phyloP scores from a whole-genome alignment of 2,888 invertebrate genomes.

The Drosophila kanekoi region DNA sequence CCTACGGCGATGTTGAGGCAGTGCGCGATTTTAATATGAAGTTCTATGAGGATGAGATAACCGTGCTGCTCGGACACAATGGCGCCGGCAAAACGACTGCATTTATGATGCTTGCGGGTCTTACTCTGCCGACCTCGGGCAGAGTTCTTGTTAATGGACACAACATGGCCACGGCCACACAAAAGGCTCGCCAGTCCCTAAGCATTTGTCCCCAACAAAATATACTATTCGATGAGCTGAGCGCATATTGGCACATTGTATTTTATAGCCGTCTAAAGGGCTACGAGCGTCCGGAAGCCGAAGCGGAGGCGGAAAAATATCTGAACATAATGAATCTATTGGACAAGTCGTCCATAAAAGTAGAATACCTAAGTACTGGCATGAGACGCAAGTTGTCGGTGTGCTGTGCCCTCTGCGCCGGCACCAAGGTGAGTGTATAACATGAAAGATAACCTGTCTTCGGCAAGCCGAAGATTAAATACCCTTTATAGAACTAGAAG shows the following conservation, averaged over 20 bases:
- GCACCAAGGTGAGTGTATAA: conserved; percentile 85
- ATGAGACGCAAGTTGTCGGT: conserved; percentile 91
- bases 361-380: conserved; percentile 89
- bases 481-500: no score
- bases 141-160: conserved; percentile 89
- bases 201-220: conserved; percentile 94
- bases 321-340: conserved; percentile 88
- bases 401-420: conserved; percentile 89
- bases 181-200: conserved; percentile 88
- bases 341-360: conserved; percentile 87
- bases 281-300: conserved; percentile 85
- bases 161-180: conserved; percentile 87
- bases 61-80: conserved; percentile 90
- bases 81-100: conserved; percentile 97
- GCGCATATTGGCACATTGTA: conserved; percentile 91
- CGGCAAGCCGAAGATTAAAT: no score
- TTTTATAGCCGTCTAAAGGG: conserved; percentile 92
- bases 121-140: conserved; percentile 88
- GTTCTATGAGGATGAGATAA: conserved; percentile 94
- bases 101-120: conserved; percentile 94
- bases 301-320: conserved; percentile 87
- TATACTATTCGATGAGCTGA: conserved; percentile 92
- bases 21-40: conserved; percentile 89
- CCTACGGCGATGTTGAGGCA: conserved; percentile 86
- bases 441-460: no score